Evolutionary conservation across 2,888 invertebrate genomes (phyloP).

Genomic region (Hermaeophaga mercurialis): DNA sequence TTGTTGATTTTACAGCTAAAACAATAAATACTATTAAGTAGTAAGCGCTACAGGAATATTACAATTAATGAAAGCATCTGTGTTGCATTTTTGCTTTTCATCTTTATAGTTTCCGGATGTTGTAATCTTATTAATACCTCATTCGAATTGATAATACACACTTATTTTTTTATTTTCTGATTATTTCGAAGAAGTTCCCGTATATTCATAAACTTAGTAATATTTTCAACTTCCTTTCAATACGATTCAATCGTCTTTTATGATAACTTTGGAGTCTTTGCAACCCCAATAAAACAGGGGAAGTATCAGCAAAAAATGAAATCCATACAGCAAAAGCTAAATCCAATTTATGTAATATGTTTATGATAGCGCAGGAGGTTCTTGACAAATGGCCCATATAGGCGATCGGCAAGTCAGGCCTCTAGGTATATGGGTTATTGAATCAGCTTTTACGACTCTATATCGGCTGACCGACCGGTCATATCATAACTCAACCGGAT

Average conservation of each 20-base stretch:
- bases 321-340: slow-evolving; percentile 33
- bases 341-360: slow-evolving; percentile 52
- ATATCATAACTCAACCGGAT: slow-evolving; percentile 58
- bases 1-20: slow-evolving; percentile 10
- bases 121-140: too few species aligned
- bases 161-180: too few species aligned
- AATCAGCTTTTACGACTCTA: slow-evolving; percentile 55
- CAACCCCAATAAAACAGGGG: slow-evolving; percentile 19
- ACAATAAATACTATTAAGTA: slow-evolving; percentile 21
- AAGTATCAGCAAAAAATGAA: slow-evolving; percentile 35
- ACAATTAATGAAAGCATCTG: neutral
- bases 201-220: too few species aligned
- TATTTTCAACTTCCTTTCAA: too few species aligned
- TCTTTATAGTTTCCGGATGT: too few species aligned
- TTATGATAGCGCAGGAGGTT: slow-evolving; percentile 51
- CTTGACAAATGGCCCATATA: slow-evolving; percentile 53
- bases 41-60: neutral
- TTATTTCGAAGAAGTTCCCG: too few species aligned
- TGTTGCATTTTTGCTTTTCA: too few species aligned
- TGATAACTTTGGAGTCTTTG: neutral
- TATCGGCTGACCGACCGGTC: slow-evolving; percentile 53
- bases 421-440: slow-evolving; percentile 55
- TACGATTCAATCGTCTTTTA: too few species aligned
- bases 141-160: too few species aligned
- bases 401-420: slow-evolving; percentile 36